Evolutionary conservation across 1,140 invertebrate species (phyloP), one percentile per base, ranked within the genome.

Genomic region (Micrasema minimum): DNA sequence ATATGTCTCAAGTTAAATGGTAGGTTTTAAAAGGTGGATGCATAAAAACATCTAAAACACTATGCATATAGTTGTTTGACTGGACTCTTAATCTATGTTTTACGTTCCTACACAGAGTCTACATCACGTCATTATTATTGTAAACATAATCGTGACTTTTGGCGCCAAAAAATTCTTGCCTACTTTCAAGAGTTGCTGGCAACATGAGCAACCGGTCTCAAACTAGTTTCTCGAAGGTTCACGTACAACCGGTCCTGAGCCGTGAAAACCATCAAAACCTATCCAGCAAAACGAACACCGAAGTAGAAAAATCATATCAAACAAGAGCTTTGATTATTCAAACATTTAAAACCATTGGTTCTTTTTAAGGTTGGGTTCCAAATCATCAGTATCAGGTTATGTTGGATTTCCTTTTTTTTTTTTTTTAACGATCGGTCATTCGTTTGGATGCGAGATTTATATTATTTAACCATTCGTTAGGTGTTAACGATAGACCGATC

Each of bases 111-210:
- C 7, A 31, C 7, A 31, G 7, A 31, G 7, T 31, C 26, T 31
- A 31, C 2, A 31, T 31, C 26, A 31, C 26, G 26, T 31, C 26
- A 31, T 31, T 31, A 31, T 31, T 31, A 31, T 48, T 48, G 61
- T 65, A 46, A 65, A 65, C 50, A 43, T 35, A 50, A 41, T 69
- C 67, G 55, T 69, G 67, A 69, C 67, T 69, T 69, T 69, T 69
- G 67, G 67, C 67, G 67, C 67, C 67, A 69, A 69, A 69, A n/a
- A 69, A 62, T 51, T 43, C 59, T 16, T 69, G 57, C 67, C 67
- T 62, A 69, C 67, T 51, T 69, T 31, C 66, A 61, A 69, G 45
- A 31, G 14, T n/a, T 48, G 55, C 10, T 16, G 57, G 37, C 18
- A 11, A 61, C 7, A 43, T 18, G 10, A n/a, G 41, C 23, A 46